Evolutionary conservation across 1,140 invertebrate genomes (phyloP).

Genomic region (Pantala flavescens): DNA sequence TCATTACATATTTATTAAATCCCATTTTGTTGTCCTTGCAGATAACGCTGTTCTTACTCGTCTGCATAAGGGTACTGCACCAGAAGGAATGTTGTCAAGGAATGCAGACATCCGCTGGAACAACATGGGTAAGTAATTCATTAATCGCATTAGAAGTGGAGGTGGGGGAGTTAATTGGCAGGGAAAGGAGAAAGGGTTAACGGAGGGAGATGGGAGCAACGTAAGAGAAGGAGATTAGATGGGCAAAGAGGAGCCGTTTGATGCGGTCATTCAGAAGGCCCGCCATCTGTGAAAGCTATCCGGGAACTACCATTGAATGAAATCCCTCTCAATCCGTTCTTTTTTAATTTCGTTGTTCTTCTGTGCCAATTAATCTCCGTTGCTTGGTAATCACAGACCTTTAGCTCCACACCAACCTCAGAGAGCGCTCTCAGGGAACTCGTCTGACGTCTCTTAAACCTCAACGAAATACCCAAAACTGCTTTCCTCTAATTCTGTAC

Average conservation of each 20-base stretch:
- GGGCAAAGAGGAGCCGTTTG: neutral
- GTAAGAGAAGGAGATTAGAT: neutral
- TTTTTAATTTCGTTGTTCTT: conserved; percentile 8
- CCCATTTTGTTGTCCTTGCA: too few relatives aligned
- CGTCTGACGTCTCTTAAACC: too few relatives aligned
- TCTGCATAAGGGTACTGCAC: too few relatives aligned
- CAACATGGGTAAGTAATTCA: too few relatives aligned
- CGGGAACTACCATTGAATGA: neutral
- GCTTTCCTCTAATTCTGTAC: too few relatives aligned
- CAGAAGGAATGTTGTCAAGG: too few relatives aligned
- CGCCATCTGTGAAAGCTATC: neutral
- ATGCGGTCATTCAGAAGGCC: neutral
- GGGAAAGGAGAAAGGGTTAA: neutral
- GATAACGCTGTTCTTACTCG: too few relatives aligned
- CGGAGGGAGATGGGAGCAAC: neutral
- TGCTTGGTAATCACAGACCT: neutral
- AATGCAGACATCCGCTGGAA: too few relatives aligned
- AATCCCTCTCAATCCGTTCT: neutral
- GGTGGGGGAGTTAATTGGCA: too few relatives aligned
- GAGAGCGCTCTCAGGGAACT: neutral
- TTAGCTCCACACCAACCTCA: neutral
- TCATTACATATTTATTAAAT: too few relatives aligned
- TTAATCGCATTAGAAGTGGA: too few relatives aligned
- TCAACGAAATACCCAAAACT: too few relatives aligned
- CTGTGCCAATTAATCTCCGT: neutral